Base-by-base conservation (phyloP, 2,888 invertebrate species). In the Drosophila nr. perissopoda region DNA sequence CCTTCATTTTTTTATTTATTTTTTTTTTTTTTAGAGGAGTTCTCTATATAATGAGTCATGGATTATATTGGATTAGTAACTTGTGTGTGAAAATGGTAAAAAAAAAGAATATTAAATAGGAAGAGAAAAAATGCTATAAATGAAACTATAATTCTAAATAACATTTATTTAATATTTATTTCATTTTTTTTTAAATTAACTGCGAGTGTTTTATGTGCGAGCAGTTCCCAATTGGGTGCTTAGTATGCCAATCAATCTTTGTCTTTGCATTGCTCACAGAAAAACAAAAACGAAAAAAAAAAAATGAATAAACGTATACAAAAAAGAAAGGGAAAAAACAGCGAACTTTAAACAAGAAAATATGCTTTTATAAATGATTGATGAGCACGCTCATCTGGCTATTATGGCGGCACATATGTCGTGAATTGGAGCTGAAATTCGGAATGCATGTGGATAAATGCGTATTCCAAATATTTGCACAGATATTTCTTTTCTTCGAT, bases 221-320 rank as follows among this genome's bases (percentile, higher is more conserved):
- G n/a, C 13, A 40, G 31, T 46, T 34, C 36, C 36, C 27, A 48
- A 33, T 61, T 65, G 54, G 48, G 48, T 62, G 34, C 68, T 85
- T 74, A 74, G 70, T 86, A 51, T 69, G 79, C 76, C 82, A 83
- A 86, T 86, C 88, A 89, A 86, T 86, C 85, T 84, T 89, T 87
- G 85, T 87, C 88, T 77, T 53, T 70, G 65, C 69, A 59, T 46
- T 65, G 51, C 29, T 57, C 27, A 25, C 21, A 16, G 31, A 49
- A 70, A 48, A 18, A 40, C 29, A 40, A 29, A 16, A 56, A 65
- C 5, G 38, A 21, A 21, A 2, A 42, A 18, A 34, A 10, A 62
- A 40, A 56, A 59, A 58, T 18, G 5, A 8, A 36, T 18, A 34
- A 36, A 18, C 2, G 2, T 10, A 8, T 27, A 54, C 27, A 56